phyloP scores from a whole-genome alignment of 2,888 invertebrate genomes.

The Laspeyria flexula region DNA sequence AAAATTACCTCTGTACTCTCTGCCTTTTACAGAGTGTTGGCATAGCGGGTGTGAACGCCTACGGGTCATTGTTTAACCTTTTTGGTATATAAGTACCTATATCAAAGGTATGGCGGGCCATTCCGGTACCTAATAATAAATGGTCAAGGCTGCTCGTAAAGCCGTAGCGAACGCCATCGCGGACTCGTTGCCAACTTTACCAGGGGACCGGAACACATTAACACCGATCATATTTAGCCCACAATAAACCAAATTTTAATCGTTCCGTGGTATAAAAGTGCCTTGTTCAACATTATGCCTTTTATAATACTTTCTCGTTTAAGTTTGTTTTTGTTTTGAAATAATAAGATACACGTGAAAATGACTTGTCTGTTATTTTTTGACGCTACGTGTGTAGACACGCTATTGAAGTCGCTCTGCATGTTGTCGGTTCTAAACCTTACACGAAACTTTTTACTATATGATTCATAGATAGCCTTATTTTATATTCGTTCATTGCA shows the following conservation, averaged over 20 bases:
- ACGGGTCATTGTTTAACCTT: constrained; percentile 2
- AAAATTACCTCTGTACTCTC: neutral
- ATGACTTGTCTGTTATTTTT: too few relatives aligned
- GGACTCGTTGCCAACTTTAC: constrained; percentile 34
- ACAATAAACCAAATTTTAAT: constrained; percentile 25
- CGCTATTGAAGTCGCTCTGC: too few relatives aligned
- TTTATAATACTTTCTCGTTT: neutral
- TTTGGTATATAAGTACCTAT: constrained; percentile 8
- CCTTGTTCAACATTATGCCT: too few relatives aligned
- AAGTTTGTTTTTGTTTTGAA: neutral
- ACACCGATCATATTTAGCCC: constrained; percentile 32
- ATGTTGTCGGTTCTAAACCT: too few relatives aligned
- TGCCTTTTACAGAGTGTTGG: neutral
- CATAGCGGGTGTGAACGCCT: neutral
- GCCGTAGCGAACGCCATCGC: constrained; percentile 18
- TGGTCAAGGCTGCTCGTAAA: constrained; percentile 39
- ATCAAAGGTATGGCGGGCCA: constrained; percentile 26
- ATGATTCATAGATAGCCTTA: too few relatives aligned
- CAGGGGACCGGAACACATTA: constrained; percentile 35
- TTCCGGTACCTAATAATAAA: constrained; percentile 34
- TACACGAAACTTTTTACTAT: too few relatives aligned
- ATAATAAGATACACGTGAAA: too few relatives aligned
- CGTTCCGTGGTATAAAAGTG: neutral
- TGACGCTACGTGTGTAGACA: too few relatives aligned
- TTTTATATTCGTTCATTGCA: too few relatives aligned